Percentiles rank a stretch among this genome's conserved stretches.
These are phyloP conservation scores for Amphiura filiformis DNA, from an alignment of 35 echinoderm and acorn worm genomes.

Conservation along the genomic window DNA sequence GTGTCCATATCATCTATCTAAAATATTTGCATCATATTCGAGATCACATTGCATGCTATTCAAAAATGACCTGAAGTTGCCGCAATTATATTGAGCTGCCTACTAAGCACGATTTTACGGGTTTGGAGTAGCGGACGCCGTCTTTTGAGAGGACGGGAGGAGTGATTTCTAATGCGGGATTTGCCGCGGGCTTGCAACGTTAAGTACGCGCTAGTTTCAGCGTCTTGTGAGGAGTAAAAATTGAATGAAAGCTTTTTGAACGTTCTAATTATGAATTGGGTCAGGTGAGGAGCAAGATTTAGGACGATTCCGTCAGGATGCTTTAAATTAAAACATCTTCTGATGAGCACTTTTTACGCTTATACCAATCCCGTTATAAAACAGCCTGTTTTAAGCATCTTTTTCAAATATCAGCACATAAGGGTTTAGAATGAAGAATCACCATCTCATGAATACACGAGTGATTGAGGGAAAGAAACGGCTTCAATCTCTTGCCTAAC, in stretches of 20 bases:
- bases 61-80: neutral
- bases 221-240: too few species aligned
- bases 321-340: too few species aligned
- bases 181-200: neutral
- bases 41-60: neutral
- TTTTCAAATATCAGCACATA: too few species aligned
- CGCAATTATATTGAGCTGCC: neutral
- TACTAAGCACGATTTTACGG: neutral
- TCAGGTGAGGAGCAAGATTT: neutral
- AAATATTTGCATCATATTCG: neutral
- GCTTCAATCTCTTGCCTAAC: neutral
- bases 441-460: too few species aligned
- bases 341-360: too few species aligned
- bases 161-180: neutral
- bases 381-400: too few species aligned
- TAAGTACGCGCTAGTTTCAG: neutral
- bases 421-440: too few species aligned
- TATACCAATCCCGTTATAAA: too few species aligned
- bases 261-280: neutral
- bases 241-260: too few species aligned
- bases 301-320: too few species aligned
- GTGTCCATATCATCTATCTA: neutral
- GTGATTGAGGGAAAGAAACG: too few species aligned
- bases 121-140: constrained; percentile 5
- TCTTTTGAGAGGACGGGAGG: constrained; percentile 1